Evolutionary conservation across 2,888 invertebrate genomes (phyloP).

Genomic region (Tupiocoris notatus): DNA sequence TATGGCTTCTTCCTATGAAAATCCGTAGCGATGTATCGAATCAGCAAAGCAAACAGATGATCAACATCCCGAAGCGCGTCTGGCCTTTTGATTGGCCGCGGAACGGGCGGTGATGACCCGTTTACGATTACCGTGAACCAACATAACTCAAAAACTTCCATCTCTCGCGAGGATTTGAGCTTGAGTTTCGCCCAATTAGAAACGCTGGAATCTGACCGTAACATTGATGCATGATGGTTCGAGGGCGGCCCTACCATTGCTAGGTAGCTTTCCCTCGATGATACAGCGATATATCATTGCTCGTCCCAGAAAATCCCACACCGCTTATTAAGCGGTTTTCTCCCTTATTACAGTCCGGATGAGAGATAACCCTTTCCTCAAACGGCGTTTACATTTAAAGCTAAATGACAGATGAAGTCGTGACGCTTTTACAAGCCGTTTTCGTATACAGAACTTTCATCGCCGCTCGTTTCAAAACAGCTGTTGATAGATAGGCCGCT

Average conservation of each 20-base stretch:
- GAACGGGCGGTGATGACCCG: background rate
- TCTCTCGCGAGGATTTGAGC: background rate
- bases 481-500: background rate
- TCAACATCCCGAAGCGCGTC: no score
- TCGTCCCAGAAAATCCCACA: background rate
- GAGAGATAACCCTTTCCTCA: background rate
- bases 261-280: conserved; percentile 1
- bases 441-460: background rate
- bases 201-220: background rate
- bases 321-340: conserved; percentile 25
- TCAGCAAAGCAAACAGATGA: no score
- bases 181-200: background rate
- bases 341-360: conserved; percentile 8
- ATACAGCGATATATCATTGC: conserved; percentile 21
- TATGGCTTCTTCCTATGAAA: no score
- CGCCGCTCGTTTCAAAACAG: no score
- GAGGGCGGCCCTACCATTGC: background rate
- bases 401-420: background rate
- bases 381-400: background rate
- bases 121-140: background rate
- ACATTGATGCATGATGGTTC: background rate
- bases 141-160: background rate
- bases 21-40: no score
- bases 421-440: background rate
- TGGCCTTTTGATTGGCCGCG: background rate